Conservation (phyloP, 2,888 invertebrate species). For the Ethmia dodecea region DNA sequence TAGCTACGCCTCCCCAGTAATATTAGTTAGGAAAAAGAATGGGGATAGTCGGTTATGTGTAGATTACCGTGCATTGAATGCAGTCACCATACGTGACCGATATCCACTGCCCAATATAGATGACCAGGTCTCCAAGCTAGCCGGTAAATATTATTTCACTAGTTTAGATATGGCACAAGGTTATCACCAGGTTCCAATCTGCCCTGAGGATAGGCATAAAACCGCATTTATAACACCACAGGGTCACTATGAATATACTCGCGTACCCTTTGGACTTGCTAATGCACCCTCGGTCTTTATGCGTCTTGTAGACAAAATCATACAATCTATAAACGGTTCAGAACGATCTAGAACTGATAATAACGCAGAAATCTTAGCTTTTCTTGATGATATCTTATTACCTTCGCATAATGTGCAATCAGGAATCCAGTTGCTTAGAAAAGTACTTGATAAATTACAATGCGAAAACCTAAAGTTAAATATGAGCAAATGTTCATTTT, state of each 20-base stretch:
- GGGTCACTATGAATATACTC: not conserved
- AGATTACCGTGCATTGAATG: not conserved
- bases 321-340: slow-evolving; percentile 16
- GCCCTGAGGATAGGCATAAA: no score
- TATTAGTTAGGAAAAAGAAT: not conserved
- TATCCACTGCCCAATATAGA: not conserved
- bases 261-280: not conserved
- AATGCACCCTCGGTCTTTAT: slow-evolving; percentile 22
- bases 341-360: slow-evolving; percentile 8
- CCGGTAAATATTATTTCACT: not conserved
- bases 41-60: not conserved
- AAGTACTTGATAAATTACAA: slow-evolving; percentile 11
- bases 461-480: slow-evolving; percentile 23
- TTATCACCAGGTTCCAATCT: no score
- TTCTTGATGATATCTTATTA: slow-evolving; percentile 11
- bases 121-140: not conserved
- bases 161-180: not conserved
- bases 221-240: not conserved
- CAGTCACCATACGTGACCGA: not conserved
- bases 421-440: slow-evolving; percentile 14
- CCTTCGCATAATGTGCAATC: slow-evolving; percentile 12
- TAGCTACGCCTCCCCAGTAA: not conserved
- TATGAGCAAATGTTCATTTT: slow-evolving; percentile 24
- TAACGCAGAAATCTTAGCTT: slow-evolving; percentile 1
- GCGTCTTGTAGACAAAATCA: slow-evolving; percentile 18